Evolutionary conservation across 2,888 invertebrate species (phyloP).

Genomic region (Sisyra nigra): DNA sequence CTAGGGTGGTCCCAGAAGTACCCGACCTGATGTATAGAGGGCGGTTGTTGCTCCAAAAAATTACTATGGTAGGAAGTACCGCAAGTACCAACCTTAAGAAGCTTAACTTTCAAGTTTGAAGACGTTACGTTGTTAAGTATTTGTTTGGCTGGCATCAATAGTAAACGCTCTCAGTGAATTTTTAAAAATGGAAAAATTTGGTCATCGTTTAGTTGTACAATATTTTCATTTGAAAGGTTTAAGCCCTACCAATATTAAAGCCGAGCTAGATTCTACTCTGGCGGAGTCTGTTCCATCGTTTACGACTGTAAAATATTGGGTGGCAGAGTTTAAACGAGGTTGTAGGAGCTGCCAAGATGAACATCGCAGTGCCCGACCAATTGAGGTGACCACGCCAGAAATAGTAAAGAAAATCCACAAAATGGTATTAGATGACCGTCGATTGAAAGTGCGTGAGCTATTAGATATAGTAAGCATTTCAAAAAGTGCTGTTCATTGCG

Average conservation of each 20-base stretch:
- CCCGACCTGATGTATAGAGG: background rate
- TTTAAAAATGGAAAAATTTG: too few species aligned
- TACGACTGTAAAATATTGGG: background rate
- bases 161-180: background rate
- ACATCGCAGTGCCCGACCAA: constrained; percentile 10
- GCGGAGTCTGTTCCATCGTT: background rate
- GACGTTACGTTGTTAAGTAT: too few species aligned
- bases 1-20: background rate
- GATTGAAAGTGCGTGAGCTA: constrained; percentile 14
- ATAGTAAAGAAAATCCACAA: too few species aligned
- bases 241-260: background rate
- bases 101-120: too few species aligned
- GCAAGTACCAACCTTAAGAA: too few species aligned
- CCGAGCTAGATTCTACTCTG: too few species aligned
- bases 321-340: background rate
- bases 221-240: too few species aligned
- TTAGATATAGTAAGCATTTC: constrained; percentile 13
- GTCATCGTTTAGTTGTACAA: too few species aligned
- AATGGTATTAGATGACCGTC: constrained; percentile 14
- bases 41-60: too few species aligned
- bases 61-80: too few species aligned
- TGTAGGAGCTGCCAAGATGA: constrained; percentile 13
- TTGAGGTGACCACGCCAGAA: constrained; percentile 13
- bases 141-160: background rate
- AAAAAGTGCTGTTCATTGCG: constrained; percentile 11